A percentile compares a stretch with the other conserved stretches of the same genome.
phyloP scores from a whole-genome alignment of 1,140 invertebrate genomes.

The Myzus persicae region DNA sequence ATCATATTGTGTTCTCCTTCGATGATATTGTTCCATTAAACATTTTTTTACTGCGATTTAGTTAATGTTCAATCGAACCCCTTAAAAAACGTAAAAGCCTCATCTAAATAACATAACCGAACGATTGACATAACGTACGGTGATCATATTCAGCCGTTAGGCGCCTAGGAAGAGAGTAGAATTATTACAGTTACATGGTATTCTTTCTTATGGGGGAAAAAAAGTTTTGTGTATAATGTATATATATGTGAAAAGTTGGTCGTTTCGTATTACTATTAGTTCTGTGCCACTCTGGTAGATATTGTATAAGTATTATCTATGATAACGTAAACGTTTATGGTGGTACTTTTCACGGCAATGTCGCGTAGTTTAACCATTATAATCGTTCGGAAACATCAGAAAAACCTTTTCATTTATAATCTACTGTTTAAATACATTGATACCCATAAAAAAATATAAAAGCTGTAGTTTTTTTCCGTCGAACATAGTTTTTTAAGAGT shows the following conservation, averaged over 20 bases:
- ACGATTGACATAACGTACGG: background rate
- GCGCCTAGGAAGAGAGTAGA: background rate
- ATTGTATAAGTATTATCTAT: slow-evolving; percentile 6
- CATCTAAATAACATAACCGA: background rate
- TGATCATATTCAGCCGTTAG: background rate
- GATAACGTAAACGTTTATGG: background rate
- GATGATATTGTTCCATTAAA: too few species aligned
- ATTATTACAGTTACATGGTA: background rate
- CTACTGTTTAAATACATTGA: background rate
- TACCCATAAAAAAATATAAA: slow-evolving; percentile 15
- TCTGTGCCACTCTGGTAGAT: background rate
- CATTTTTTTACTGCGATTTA: too few species aligned
- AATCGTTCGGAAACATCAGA: background rate
- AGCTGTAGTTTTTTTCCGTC: background rate
- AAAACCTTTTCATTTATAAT: background rate
- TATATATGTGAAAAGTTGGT: background rate
- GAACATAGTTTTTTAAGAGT: background rate
- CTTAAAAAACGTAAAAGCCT: background rate
- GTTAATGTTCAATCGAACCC: background rate
- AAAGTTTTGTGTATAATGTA: background rate
- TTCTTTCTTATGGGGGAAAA: background rate
- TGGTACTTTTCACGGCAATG: background rate
- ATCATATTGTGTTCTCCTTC: too few species aligned
- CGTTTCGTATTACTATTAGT: background rate
- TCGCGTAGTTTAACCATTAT: background rate